A percentile compares a stretch with the other conserved stretches of the same genome.
Conservation (phyloP, 2,113 vertebrate genomes). For the Xyliphius kryptos region DNA sequence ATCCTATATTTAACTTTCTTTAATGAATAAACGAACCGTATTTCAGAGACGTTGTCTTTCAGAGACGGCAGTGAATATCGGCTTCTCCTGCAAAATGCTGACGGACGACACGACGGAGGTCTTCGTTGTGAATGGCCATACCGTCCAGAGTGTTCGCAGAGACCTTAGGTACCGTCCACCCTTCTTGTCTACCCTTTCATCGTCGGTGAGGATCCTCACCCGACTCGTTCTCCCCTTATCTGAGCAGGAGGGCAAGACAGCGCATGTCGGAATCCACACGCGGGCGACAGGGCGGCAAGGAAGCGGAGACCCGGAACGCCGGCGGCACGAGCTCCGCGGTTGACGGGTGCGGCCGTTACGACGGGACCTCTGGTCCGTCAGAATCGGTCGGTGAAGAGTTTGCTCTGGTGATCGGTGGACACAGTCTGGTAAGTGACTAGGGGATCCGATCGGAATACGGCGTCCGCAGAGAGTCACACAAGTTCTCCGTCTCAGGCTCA, state of each 20-base stretch:
- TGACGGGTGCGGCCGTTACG: conserved; percentile 64
- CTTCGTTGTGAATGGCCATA: conserved; percentile 81
- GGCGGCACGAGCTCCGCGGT: conserved; percentile 53
- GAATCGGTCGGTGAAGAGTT: conserved; percentile 81
- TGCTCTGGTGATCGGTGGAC: conserved; percentile 82
- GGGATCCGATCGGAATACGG: background rate
- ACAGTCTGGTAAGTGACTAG: conserved; percentile 77
- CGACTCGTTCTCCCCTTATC: background rate
- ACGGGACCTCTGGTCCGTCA: conserved; percentile 53
- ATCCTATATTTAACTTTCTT: too few species aligned
- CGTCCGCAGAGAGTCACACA: too few species aligned
- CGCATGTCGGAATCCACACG: conserved; percentile 71
- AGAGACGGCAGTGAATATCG: conserved; percentile 93
- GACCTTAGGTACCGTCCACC: conserved; percentile 74
- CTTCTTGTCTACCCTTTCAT: background rate
- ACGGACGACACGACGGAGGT: conserved; percentile 85
- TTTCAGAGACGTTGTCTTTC: conserved; percentile 2
- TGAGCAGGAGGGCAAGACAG: conserved; percentile 75
- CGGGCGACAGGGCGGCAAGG: conserved; percentile 51
- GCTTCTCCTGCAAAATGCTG: conserved; percentile 95
- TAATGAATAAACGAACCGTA: background rate
- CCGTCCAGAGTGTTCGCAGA: conserved; percentile 82
- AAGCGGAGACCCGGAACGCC: conserved; percentile 67
- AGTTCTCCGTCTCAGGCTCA: conserved; percentile 68
- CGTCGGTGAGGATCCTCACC: background rate